These are phyloP conservation scores for Nesospiza acunhae DNA, from an alignment of 2,113 vertebrate species.

Conservation along the genomic window DNA sequence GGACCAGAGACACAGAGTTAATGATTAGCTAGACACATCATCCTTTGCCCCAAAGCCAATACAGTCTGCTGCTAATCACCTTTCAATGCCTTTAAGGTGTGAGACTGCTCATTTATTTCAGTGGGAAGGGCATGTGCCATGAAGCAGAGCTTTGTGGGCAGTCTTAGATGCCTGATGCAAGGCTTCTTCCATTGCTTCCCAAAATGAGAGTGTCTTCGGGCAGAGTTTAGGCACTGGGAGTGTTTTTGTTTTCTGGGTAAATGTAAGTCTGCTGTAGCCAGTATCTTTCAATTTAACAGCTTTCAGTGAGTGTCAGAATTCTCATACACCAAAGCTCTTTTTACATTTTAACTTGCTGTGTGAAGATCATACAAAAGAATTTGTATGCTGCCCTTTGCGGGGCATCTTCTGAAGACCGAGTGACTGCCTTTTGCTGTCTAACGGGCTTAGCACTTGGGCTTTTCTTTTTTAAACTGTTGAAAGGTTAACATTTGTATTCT, in stretches of 20 bases:
- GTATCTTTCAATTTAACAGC: not conserved
- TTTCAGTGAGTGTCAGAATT: not conserved
- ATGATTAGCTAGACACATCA: not conserved
- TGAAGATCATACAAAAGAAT: slow-evolving; percentile 6
- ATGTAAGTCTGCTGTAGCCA: not conserved
- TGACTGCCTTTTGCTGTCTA: not conserved
- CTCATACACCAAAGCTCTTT: not conserved
- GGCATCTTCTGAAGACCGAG: not conserved
- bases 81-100: not conserved
- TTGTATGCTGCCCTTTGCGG: not conserved
- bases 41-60: not conserved
- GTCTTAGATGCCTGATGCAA: not conserved
- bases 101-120: not conserved
- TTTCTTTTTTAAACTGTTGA: not conserved
- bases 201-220: not conserved
- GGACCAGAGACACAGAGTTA: not conserved
- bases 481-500: not conserved
- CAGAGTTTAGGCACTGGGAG: not conserved
- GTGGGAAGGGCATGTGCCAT: not conserved
- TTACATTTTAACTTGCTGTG: not conserved
- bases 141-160: not conserved
- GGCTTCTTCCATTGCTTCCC: not conserved
- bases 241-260: not conserved
- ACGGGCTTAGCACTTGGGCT: not conserved
- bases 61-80: not conserved